phyloP scores from a whole-genome alignment of 2,888 invertebrate genomes.

The Megastigmus dorsalis region DNA sequence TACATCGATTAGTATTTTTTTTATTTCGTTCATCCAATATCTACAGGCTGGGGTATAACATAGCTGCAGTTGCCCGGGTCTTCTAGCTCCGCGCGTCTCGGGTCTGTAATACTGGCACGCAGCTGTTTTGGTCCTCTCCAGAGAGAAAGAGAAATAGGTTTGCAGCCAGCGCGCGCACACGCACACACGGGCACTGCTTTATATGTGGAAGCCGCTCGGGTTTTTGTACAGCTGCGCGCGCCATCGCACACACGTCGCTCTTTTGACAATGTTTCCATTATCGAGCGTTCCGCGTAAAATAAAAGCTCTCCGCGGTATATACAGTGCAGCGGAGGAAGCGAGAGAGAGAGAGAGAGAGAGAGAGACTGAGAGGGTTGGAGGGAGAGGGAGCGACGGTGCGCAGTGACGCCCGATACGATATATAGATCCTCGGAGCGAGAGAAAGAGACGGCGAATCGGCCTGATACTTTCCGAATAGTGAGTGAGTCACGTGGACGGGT shows the following conservation, averaged over 20 bases:
- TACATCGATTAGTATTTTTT: too few relatives aligned
- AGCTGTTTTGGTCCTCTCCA: slow-evolving; percentile 31
- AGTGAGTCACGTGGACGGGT: slow-evolving; percentile 67
- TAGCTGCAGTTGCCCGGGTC: too few relatives aligned
- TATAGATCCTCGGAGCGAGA: neutral
- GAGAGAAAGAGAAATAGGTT: too few relatives aligned
- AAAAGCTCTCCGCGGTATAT: too few relatives aligned
- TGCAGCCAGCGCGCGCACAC: slow-evolving; percentile 17
- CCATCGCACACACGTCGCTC: neutral
- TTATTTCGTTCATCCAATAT: too few relatives aligned
- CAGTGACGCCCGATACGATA: too few relatives aligned
- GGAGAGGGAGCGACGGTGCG: too few relatives aligned
- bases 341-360: neutral
- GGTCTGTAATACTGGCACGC: neutral
- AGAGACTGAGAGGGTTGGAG: too few relatives aligned
- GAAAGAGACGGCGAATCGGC: slow-evolving; percentile 50
- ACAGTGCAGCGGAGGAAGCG: neutral
- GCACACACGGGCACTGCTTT: too few relatives aligned
- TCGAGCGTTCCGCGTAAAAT: slow-evolving; percentile 9
- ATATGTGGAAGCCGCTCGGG: too few relatives aligned
- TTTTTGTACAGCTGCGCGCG: slow-evolving; percentile 17
- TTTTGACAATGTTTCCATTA: slow-evolving; percentile 35
- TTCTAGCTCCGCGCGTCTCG: neutral
- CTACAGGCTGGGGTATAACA: too few relatives aligned
- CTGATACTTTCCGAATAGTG: slow-evolving; percentile 64